Evolutionary conservation across 2,888 invertebrate genomes (phyloP).

Genomic region (Lamproptera curius): DNA sequence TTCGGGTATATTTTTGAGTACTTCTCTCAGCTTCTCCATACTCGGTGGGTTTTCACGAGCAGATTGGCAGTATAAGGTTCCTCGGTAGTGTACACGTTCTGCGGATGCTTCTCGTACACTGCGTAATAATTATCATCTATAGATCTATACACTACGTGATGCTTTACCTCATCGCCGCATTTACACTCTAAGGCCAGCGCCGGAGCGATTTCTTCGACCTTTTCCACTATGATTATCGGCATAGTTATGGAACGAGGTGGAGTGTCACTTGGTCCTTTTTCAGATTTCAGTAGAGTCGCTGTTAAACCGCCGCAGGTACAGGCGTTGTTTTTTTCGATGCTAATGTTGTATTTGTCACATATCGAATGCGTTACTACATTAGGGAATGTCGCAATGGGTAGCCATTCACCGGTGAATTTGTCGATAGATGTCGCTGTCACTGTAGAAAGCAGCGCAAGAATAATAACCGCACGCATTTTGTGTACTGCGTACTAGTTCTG

Average conservation of each 20-base stretch:
- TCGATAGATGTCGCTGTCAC: constrained; percentile 2
- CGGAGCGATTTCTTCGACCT: constrained; percentile 8
- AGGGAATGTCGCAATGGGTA: constrained; percentile 13
- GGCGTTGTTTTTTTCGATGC: neutral
- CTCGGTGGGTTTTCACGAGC: constrained; percentile 4
- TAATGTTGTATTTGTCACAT: constrained; percentile 13
- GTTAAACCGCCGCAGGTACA: neutral
- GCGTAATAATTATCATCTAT: constrained; percentile 13
- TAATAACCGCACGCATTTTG: neutral
- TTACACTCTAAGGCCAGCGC: constrained; percentile 11
- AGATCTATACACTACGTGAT: constrained; percentile 4
- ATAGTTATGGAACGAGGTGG: constrained; percentile 4
- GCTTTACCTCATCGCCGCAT: constrained; percentile 1
- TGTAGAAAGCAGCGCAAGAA: constrained; percentile 1
- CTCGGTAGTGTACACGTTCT: neutral
- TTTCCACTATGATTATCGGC: constrained; percentile 10
- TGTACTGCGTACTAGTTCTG: neutral
- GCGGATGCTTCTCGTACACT: constrained; percentile 10
- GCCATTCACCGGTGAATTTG: constrained; percentile 12
- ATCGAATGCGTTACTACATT: constrained; percentile 8
- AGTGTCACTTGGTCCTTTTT: constrained; percentile 6
- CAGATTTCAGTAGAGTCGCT: constrained; percentile 1
- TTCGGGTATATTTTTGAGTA: constrained; percentile 8
- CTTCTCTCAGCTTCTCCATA: constrained; percentile 1
- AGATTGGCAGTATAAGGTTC: constrained; percentile 14